Conservation (phyloP, 2,888 invertebrate species). For the Villa cingulata region DNA sequence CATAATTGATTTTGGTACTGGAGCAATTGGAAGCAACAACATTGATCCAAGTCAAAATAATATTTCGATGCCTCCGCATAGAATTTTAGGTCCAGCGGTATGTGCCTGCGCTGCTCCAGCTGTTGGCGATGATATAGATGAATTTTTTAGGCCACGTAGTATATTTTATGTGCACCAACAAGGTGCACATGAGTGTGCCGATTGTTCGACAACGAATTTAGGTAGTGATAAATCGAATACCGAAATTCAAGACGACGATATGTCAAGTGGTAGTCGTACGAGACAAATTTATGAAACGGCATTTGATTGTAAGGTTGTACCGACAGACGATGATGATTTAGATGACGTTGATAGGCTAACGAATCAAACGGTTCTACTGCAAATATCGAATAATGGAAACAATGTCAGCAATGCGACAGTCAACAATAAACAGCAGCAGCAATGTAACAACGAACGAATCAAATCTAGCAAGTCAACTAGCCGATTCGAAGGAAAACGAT, state of each 20-base stretch:
- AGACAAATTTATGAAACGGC: constrained; percentile 80
- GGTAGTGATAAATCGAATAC: constrained; percentile 12
- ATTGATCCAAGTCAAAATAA: constrained; percentile 16
- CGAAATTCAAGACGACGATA: constrained; percentile 32
- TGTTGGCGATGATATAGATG: constrained; percentile 46
- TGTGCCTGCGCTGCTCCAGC: constrained; percentile 54
- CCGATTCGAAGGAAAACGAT: constrained; percentile 29
- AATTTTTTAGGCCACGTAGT: constrained; percentile 50
- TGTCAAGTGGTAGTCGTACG: constrained; percentile 40
- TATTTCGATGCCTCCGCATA: constrained; percentile 57
- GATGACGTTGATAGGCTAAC: constrained; percentile 69
- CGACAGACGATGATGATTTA: constrained; percentile 64
- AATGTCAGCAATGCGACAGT: neutral
- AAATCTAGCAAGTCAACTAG: constrained; percentile 36
- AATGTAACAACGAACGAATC: neutral
- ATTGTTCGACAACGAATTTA: constrained; percentile 21
- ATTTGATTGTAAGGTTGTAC: constrained; percentile 74
- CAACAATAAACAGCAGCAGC: neutral
- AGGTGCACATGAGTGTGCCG: constrained; percentile 42
- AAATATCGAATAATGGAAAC: constrained; percentile 32
- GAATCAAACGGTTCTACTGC: constrained; percentile 61
- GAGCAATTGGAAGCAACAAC: neutral
- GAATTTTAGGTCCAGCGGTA: constrained; percentile 49
- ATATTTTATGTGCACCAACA: constrained; percentile 56
- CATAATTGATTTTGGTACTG: neutral